Conservation (phyloP, 2,113 vertebrate species). For the Butorides virescens region DNA sequence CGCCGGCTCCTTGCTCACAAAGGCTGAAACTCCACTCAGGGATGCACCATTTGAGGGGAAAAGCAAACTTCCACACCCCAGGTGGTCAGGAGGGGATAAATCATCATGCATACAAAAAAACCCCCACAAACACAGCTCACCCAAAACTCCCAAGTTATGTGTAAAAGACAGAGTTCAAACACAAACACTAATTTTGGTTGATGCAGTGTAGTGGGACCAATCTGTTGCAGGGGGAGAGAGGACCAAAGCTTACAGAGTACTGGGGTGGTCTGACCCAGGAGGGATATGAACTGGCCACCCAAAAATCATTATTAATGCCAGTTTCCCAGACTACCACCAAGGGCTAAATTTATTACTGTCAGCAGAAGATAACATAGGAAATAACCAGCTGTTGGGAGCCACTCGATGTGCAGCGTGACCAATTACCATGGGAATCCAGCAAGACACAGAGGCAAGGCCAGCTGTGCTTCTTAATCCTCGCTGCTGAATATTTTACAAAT, state of each 20-base stretch:
- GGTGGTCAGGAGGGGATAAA: background rate
- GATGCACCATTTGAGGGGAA: background rate
- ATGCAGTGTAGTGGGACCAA: background rate
- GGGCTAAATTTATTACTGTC: conserved; percentile 5
- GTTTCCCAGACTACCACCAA: background rate
- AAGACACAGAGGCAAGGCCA: conserved; percentile 19
- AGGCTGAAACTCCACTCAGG: background rate
- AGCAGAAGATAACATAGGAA: background rate
- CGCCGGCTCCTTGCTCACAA: background rate
- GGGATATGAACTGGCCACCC: conserved; percentile 2
- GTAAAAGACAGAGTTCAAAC: background rate
- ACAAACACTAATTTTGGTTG: background rate
- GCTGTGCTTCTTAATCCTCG: conserved; percentile 31
- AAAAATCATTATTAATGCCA: conserved; percentile 9
- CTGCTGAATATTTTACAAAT: conserved; percentile 1
- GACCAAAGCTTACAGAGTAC: background rate
- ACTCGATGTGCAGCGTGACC: background rate
- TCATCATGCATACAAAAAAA: background rate
- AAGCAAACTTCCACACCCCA: background rate
- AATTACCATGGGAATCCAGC: conserved; percentile 21
- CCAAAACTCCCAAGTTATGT: background rate
- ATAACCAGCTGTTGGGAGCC: conserved; percentile 46
- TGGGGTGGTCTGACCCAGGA: background rate
- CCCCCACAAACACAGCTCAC: background rate
- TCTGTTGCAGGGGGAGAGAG: background rate